These are phyloP conservation scores for Rhagophthalmus giganteus DNA, from an alignment of 2,888 invertebrate genomes.

Conservation along the genomic window DNA sequence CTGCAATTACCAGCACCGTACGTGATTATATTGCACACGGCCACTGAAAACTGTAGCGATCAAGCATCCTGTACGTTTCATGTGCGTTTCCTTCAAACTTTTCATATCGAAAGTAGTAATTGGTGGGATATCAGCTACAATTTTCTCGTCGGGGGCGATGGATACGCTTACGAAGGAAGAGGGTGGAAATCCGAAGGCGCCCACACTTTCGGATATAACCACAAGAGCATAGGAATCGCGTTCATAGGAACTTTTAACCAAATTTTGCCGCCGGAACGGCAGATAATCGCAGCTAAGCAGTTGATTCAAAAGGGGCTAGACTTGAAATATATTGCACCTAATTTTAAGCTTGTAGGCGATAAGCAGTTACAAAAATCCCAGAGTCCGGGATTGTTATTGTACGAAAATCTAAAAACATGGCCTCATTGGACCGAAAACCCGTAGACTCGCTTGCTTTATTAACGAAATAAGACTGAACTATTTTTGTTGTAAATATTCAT, in stretches of 20 bases:
- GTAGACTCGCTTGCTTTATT: no score
- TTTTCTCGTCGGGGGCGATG: slow-evolving; percentile 79
- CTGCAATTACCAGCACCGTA: slow-evolving; percentile 57
- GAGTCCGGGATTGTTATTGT: slow-evolving; percentile 71
- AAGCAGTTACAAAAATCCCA: slow-evolving; percentile 68
- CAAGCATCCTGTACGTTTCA: slow-evolving; percentile 63
- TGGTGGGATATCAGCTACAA: slow-evolving; percentile 77
- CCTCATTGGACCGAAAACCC: slow-evolving; percentile 62
- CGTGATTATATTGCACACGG: slow-evolving; percentile 69
- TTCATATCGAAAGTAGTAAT: slow-evolving; percentile 66
- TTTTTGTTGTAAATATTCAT: no score
- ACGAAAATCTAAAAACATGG: slow-evolving; percentile 67
- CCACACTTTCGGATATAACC: slow-evolving; percentile 70
- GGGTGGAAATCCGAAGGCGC: slow-evolving; percentile 76
- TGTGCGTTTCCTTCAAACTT: slow-evolving; percentile 67
- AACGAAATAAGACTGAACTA: no score
- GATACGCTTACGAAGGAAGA: slow-evolving; percentile 72
- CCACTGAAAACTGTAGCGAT: slow-evolving; percentile 62
- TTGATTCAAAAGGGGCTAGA: slow-evolving; percentile 66
- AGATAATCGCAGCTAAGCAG: slow-evolving; percentile 64
- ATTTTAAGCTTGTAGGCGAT: slow-evolving; percentile 71
- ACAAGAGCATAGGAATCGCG: slow-evolving; percentile 69
- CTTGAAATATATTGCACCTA: slow-evolving; percentile 61
- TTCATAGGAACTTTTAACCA: slow-evolving; percentile 72
- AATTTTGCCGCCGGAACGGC: slow-evolving; percentile 57